Evolutionary conservation across 37 sponge, comb jelly and placozoan genomes (phyloP), one percentile per base, ranked within the genome.

Genomic region (Amphimedon queenslandica): DNA sequence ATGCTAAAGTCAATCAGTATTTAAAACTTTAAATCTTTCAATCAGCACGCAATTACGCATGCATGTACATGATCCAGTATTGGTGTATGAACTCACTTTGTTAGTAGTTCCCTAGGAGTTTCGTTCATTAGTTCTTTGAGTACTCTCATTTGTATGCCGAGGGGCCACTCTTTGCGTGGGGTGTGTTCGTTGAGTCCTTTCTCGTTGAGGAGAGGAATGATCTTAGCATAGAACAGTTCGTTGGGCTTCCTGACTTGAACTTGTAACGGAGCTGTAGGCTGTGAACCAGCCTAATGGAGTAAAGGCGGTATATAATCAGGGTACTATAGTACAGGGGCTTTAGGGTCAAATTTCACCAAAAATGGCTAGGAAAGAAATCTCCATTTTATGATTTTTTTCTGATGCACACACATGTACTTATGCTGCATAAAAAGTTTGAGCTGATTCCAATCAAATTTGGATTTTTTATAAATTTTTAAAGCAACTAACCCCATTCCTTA

Each of bases 101-200:
- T 83, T 29, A 98, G 77, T n/a, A 98, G 82, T 58, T 92, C 82
- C 13, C 70, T 42, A 35, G 99, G 99, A 37, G 99, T 98, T 70
- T 94, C 96, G 0, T 69, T 53, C 77, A 89, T 83, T 35, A 98
- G 79, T 41, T 94, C 93, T 58, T 86, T 77, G 55, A 94, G 90
- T 21, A 94, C 95, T 34, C 92, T 60, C n/a, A 78, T 69, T 77
- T 91, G 83, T 5, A 94, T 58, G 42, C 68, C 70, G 5, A 78
- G 74, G 25, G 99, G 99, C 99, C 96, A 98, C 31, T 92, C 90
- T 71, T 93, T 86, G 18, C 99, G 72, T 0, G 93, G 80, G 20
- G 88, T 87, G 66, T 82, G 78, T 63, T 90, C 89, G 0, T 77
- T 68, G 58, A 90, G 67, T 18, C 93, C 90, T 69, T 84, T 74